These are phyloP conservation scores for Acrossocheilus fasciatus DNA, from an alignment of 2,797 vertebrate species.

Conservation along the genomic window DNA sequence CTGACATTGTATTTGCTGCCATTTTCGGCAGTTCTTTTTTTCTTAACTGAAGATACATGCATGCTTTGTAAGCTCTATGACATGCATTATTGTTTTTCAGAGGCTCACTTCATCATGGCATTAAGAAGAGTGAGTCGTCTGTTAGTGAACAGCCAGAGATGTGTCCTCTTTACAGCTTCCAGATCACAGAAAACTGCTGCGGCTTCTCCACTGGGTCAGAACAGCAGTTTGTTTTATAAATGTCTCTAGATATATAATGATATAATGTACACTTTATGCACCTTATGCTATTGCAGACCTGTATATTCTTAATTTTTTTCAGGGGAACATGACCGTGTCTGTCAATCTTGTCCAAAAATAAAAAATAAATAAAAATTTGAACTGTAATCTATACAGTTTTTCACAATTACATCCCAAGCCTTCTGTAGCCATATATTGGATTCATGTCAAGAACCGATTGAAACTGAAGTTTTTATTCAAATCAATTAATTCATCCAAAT, in stretches of 20 bases:
- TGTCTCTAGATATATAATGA: neutral
- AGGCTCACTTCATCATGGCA: conserved; percentile 72
- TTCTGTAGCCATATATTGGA: neutral
- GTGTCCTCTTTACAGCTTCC: conserved; percentile 62
- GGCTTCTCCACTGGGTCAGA: conserved; percentile 63
- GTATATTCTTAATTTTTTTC: neutral
- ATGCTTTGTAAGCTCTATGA: neutral
- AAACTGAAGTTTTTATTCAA: neutral
- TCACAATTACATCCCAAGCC: neutral
- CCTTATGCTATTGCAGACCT: neutral
- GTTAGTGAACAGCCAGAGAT: conserved; percentile 68
- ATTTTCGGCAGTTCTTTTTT: neutral
- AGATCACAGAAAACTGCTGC: conserved; percentile 76
- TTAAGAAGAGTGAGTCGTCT: conserved; percentile 73
- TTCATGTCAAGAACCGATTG: neutral
- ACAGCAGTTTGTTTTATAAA: neutral
- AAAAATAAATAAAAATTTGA: too few species aligned
- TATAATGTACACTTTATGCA: neutral
- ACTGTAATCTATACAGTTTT: neutral
- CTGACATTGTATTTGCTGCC: too few species aligned
- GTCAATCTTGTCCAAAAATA: neutral
- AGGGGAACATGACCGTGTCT: neutral
- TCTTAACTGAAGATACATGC: neutral
- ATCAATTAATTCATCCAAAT: neutral
- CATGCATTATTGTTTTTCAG: neutral